phyloP scores from a whole-genome alignment of 2,797 vertebrate species.

The Oceanodroma leucorhoa region DNA sequence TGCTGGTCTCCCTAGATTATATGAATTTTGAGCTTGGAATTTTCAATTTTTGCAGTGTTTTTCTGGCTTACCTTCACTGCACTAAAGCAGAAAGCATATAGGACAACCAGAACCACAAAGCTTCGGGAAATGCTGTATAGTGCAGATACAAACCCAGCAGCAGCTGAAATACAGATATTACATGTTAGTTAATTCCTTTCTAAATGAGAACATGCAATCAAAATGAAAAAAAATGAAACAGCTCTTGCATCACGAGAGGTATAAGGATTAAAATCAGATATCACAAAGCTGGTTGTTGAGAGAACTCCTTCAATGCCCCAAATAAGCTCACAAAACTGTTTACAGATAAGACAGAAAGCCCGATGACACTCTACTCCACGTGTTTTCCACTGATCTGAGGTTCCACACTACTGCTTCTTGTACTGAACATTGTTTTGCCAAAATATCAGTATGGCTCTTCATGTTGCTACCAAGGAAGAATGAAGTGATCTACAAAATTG shows the following conservation, averaged over 20 bases:
- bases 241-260: not conserved
- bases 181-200: not conserved
- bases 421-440: not conserved
- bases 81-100: conserved; percentile 90
- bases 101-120: conserved; percentile 77
- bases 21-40: not conserved
- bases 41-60: not conserved
- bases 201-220: not conserved
- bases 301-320: not conserved
- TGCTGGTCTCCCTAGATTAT: not conserved
- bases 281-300: not conserved
- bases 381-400: not conserved
- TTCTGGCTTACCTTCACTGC: conserved; percentile 87
- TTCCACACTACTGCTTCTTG: not conserved
- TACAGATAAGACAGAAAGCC: not conserved
- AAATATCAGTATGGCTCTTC: not conserved
- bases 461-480: not conserved
- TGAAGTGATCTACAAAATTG: not conserved
- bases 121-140: conserved; percentile 89
- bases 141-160: conserved; percentile 86
- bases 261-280: not conserved
- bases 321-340: not conserved
- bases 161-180: conserved; percentile 79
- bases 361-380: not conserved
- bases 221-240: not conserved